Evolutionary conservation across 2,888 invertebrate genomes (phyloP).

Genomic region (Yponomeuta evonymella): DNA sequence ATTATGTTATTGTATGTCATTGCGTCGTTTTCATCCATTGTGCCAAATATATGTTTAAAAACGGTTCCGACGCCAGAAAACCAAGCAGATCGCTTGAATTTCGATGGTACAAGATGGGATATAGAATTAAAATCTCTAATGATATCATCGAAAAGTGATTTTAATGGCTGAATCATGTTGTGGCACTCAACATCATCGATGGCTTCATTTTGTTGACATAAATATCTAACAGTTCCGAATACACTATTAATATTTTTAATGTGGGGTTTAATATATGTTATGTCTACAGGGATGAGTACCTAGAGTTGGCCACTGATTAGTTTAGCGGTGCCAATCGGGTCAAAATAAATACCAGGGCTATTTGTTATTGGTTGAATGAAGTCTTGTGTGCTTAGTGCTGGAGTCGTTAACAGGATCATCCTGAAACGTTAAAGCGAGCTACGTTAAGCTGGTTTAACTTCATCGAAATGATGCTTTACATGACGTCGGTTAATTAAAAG

Average conservation of each 20-base stretch:
- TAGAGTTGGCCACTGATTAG: slow-evolving; percentile 20
- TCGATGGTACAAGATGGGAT: slow-evolving; percentile 21
- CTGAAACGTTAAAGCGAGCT: slow-evolving; percentile 12
- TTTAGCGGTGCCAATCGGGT: slow-evolving; percentile 25
- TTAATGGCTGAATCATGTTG: slow-evolving; percentile 20
- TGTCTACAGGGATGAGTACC: slow-evolving; percentile 24
- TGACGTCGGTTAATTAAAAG: slow-evolving; percentile 26
- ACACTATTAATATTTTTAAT: slow-evolving; percentile 24
- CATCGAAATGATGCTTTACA: slow-evolving; percentile 24
- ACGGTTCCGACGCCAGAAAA: slow-evolving; percentile 25
- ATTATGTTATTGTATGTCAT: too few relatives aligned
- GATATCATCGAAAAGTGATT: slow-evolving; percentile 18
- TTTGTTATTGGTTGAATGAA: neutral
- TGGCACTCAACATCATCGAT: slow-evolving; percentile 16
- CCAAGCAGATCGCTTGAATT: slow-evolving; percentile 25
- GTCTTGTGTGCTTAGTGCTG: slow-evolving; percentile 6
- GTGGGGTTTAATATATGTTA: slow-evolving; percentile 23
- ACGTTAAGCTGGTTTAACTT: slow-evolving; percentile 21
- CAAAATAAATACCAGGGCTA: slow-evolving; percentile 25
- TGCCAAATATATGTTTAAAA: slow-evolving; percentile 27
- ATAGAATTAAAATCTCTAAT: slow-evolving; percentile 22
- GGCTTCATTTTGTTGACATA: slow-evolving; percentile 21
- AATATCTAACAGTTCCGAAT: slow-evolving; percentile 18
- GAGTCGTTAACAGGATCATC: slow-evolving; percentile 15
- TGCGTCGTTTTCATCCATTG: slow-evolving; percentile 27